These are phyloP conservation scores for Apaloderma vittatum DNA, from an alignment of 2,113 vertebrate genomes.

Conservation along the genomic window DNA sequence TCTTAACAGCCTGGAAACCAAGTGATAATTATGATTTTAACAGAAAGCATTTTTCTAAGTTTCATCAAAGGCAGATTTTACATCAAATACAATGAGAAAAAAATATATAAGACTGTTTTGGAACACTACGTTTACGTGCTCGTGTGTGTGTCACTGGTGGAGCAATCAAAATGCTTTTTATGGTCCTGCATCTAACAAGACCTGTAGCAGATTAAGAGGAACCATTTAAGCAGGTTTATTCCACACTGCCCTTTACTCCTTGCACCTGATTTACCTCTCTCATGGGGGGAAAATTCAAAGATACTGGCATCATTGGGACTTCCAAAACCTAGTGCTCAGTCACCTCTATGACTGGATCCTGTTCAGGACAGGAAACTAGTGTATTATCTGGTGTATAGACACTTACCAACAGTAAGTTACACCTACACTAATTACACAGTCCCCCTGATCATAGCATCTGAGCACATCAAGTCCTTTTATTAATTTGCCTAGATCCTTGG, in stretches of 20 bases:
- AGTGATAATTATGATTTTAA: background rate
- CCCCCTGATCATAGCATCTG: background rate
- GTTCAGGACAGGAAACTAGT: rapidly evolving
- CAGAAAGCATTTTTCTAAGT: background rate
- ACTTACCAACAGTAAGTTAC: background rate
- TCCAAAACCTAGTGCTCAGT: background rate
- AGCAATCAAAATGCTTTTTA: background rate
- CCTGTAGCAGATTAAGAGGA: background rate
- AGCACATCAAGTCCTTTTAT: background rate
- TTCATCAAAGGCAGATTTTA: background rate
- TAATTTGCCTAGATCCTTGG: background rate
- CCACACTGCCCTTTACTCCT: background rate
- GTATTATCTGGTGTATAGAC: background rate
- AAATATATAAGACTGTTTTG: rapidly evolving
- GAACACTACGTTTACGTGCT: background rate
- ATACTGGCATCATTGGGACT: rapidly evolving
- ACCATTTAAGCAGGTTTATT: background rate
- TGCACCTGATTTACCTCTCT: background rate
- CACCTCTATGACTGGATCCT: background rate
- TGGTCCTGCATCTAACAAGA: background rate
- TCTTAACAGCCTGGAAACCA: background rate
- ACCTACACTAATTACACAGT: rapidly evolving
- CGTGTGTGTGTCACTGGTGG: rapidly evolving
- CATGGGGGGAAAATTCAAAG: background rate
- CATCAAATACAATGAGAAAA: background rate